These are phyloP conservation scores for Paracyclopina nana DNA, from an alignment of 1,140 invertebrate genomes.

Conservation along the genomic window DNA sequence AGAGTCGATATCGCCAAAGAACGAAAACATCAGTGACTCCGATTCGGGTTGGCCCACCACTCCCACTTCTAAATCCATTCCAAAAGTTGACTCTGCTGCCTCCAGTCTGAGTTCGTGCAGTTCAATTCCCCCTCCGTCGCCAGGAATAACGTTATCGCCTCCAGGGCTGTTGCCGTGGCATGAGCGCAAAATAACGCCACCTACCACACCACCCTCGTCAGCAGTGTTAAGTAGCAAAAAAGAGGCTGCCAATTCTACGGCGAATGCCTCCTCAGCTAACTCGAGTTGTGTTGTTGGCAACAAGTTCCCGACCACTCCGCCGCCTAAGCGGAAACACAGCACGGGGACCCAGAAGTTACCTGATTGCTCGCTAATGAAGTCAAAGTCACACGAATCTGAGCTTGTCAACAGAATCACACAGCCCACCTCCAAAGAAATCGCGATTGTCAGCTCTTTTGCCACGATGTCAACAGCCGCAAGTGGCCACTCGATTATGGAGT, in stretches of 20 bases:
- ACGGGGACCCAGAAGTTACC: conserved; percentile 24
- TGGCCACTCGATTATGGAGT: too few relatives aligned
- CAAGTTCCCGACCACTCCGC: conserved; percentile 56
- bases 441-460: too few relatives aligned
- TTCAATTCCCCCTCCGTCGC: conserved; percentile 9
- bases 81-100: background rate
- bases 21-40: background rate
- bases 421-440: too few relatives aligned
- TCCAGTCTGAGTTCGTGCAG: conserved; percentile 3
- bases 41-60: background rate
- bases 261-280: too few relatives aligned
- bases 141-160: background rate
- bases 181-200: background rate
- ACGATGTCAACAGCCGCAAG: too few relatives aligned
- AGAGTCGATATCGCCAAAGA: background rate
- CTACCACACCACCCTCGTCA: conserved; percentile 2
- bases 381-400: conserved; percentile 77
- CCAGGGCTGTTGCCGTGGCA: background rate
- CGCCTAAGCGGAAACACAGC: conserved; percentile 47
- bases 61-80: background rate
- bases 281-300: too few relatives aligned
- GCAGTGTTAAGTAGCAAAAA: background rate
- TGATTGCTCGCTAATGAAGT: conserved; percentile 52
- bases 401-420: conserved; percentile 37
- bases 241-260: conserved; percentile 20